phyloP scores from a whole-genome alignment of 2,113 vertebrate genomes.

The Polypterus senegalus region DNA sequence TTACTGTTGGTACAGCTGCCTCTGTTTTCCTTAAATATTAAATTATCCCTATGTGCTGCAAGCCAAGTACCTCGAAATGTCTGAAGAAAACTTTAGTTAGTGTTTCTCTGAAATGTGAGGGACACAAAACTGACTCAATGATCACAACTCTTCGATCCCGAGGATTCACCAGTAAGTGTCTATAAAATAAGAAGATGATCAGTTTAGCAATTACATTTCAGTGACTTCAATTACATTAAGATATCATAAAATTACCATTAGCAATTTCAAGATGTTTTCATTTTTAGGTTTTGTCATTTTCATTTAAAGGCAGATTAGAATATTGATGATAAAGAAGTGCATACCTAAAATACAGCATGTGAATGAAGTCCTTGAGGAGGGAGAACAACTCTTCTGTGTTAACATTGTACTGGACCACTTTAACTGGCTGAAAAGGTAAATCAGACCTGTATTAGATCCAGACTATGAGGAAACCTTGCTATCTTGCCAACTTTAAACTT shows the following conservation, averaged over 20 bases:
- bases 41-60: too few relatives aligned
- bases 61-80: slow-evolving; percentile 81
- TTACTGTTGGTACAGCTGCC: too few relatives aligned
- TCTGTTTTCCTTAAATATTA: too few relatives aligned
- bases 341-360: slow-evolving; percentile 92
- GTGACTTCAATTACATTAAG: too few relatives aligned
- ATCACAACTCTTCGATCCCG: slow-evolving; percentile 90
- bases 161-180: slow-evolving; percentile 91
- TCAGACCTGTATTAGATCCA: slow-evolving; percentile 62
- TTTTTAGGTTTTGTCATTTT: too few relatives aligned
- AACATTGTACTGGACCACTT: slow-evolving; percentile 89
- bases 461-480: slow-evolving; percentile 39
- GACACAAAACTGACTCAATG: slow-evolving; percentile 87
- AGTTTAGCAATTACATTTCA: too few relatives aligned
- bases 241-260: too few relatives aligned
- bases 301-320: background rate
- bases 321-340: background rate
- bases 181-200: slow-evolving; percentile 22
- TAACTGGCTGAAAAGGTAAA: slow-evolving; percentile 59
- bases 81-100: slow-evolving; percentile 92
- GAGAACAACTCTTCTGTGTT: slow-evolving; percentile 94
- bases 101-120: slow-evolving; percentile 91
- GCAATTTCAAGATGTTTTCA: too few relatives aligned
- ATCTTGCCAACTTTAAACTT: too few relatives aligned
- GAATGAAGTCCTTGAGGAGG: slow-evolving; percentile 93